Evolutionary conservation across 2,888 invertebrate species (phyloP), one percentile per base, ranked within the genome.

Genomic region (Morpho helenor): DNA sequence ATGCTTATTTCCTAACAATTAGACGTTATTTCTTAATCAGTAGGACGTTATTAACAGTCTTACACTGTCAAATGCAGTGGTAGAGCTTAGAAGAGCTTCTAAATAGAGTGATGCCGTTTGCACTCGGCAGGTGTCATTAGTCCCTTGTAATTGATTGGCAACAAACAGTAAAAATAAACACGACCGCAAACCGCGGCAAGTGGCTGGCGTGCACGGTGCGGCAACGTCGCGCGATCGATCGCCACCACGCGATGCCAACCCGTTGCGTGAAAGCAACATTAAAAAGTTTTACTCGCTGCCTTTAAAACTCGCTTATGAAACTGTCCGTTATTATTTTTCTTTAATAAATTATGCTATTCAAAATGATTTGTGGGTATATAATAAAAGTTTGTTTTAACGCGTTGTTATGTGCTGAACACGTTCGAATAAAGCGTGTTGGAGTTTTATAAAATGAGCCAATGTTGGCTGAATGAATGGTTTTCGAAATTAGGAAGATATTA

Each of bases 221-320:
- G 88, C 88, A 87, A 87, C 88, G 80, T 77, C 83, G 87, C 87
- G 54, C 75, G 70, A 88, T 87, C 85, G 88, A 87, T 85, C 80
- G 52, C 57, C 49, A 41, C 58, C 69, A 7, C n/a, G 39, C 50
- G 8, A 68, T 64, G 56, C 59, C 61, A 61, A 56, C 63, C 52
- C 64, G 61, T 61, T 52, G 63, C 67, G 69, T 70, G 72, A 71
- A 73, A 72, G 72, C 69, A 68, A 65, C 65, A 65, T 66, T 68
- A 65, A 66, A 68, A 68, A 68, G 68, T 65, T 68, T 65, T 52
- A 44, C 53, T 53, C 9, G 41, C 53, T 57, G 61, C 53, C 50
- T 51, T 60, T 60, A 57, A 60, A 64, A 62, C 43, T 41, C 46
- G 54, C 44, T 61, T 48, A 54, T 55, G 16, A 59, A 45, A 23